Conservation (phyloP, 2,888 invertebrate species). For the Ochropleura plecta region DNA sequence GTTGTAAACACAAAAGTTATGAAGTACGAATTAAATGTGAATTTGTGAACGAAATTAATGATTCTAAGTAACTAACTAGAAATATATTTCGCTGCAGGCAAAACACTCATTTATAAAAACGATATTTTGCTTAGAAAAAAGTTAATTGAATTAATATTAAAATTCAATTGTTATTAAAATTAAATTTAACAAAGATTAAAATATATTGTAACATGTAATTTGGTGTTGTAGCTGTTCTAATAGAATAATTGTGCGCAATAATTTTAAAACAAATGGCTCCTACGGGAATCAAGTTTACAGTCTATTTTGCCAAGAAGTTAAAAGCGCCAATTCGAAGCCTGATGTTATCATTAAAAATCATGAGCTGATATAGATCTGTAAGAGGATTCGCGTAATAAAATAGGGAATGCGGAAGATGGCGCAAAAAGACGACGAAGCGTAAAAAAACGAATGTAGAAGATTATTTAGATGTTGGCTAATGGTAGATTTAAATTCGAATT, state of each 20-base stretch:
- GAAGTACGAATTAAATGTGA: background rate
- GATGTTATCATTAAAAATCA: slow-evolving; percentile 23
- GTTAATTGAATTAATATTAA: too few species aligned
- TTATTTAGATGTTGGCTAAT: background rate
- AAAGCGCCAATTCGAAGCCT: background rate
- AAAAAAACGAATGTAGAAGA: background rate
- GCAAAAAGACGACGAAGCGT: background rate
- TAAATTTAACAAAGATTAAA: too few species aligned
- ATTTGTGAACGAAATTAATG: background rate
- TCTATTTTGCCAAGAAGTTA: slow-evolving; percentile 17
- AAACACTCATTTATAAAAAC: too few species aligned
- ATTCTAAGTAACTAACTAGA: slow-evolving; percentile 3
- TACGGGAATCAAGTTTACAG: background rate
- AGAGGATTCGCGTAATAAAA: slow-evolving; percentile 23
- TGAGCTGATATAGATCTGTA: slow-evolving; percentile 6
- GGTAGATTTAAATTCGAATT: background rate
- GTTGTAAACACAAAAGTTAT: slow-evolving; percentile 12
- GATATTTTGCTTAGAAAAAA: too few species aligned
- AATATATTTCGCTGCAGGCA: too few species aligned
- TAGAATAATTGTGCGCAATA: background rate
- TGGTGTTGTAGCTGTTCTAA: background rate
- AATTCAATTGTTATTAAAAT: too few species aligned
- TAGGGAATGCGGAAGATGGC: background rate
- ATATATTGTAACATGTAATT: too few species aligned
- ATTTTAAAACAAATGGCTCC: slow-evolving; percentile 23